These are phyloP conservation scores for Tethea ocularis DNA, from an alignment of 2,888 invertebrate species.

Conservation along the genomic window DNA sequence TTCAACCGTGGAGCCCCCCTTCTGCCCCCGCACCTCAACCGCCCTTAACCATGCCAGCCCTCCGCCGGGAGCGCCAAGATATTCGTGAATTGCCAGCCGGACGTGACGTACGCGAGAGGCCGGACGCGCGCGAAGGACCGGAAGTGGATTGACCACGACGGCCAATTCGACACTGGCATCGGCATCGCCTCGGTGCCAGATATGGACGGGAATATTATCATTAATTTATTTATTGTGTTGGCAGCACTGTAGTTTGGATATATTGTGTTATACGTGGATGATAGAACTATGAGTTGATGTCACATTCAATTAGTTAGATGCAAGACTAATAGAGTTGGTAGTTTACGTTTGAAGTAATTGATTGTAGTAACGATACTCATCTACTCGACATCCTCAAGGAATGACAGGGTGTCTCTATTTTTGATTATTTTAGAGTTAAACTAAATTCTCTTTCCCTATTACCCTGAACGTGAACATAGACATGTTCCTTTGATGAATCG, in stretches of 20 bases:
- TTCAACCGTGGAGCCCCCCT: slow-evolving; percentile 68
- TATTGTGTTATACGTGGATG: neutral
- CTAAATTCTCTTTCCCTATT: too few species aligned
- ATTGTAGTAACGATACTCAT: too few species aligned
- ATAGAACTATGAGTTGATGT: neutral
- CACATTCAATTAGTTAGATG: neutral
- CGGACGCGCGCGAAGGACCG: slow-evolving; percentile 19
- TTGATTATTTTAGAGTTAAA: too few species aligned
- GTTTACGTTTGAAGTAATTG: neutral
- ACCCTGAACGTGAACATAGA: too few species aligned
- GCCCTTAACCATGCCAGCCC: slow-evolving; percentile 19
- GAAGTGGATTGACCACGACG: slow-evolving; percentile 35
- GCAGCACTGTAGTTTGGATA: neutral
- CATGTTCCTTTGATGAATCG: too few species aligned
- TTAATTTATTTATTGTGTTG: slow-evolving; percentile 17
- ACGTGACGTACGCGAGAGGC: slow-evolving; percentile 14
- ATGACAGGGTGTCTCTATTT: too few species aligned
- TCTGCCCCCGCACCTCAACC: slow-evolving; percentile 21
- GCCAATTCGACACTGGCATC: slow-evolving; percentile 18
- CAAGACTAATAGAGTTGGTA: neutral
- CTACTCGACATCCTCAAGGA: too few species aligned
- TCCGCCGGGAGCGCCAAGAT: slow-evolving; percentile 20
- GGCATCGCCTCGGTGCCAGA: slow-evolving; percentile 22
- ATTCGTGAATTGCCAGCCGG: neutral
- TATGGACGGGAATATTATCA: slow-evolving; percentile 51